A percentile compares a stretch with the other conserved stretches of the same genome.
These are phyloP conservation scores for Carassius gibelio DNA, from an alignment of 2,113 vertebrate species.

Conservation along the genomic window DNA sequence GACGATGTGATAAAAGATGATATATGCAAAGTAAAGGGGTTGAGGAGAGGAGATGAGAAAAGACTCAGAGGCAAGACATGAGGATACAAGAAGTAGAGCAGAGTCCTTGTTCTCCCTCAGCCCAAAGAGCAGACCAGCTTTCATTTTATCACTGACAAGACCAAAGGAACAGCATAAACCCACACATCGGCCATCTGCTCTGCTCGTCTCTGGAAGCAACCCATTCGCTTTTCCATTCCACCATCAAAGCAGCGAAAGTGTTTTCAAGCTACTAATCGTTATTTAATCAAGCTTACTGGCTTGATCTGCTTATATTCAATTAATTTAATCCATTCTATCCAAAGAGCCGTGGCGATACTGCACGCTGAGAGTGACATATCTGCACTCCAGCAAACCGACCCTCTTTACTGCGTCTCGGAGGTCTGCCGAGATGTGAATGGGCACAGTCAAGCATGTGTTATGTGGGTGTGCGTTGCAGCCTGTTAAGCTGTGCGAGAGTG, in stretches of 20 bases:
- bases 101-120: not conserved
- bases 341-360: constrained; percentile 30
- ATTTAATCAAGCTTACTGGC: constrained; percentile 49
- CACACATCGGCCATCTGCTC: constrained; percentile 38
- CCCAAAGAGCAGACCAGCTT: constrained; percentile 28
- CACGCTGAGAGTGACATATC: constrained; percentile 32
- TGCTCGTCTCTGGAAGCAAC: constrained; percentile 9
- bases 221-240: constrained; percentile 5
- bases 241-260: constrained; percentile 35
- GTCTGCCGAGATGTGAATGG: not conserved
- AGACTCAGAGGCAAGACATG: not conserved
- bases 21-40: not conserved
- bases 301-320: constrained; percentile 59
- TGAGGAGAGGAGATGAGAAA: not conserved
- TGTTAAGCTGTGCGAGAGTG: constrained; percentile 29
- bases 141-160: not conserved
- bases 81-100: not conserved
- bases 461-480: constrained; percentile 7
- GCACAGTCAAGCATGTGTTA: constrained; percentile 20
- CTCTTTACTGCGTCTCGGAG: constrained; percentile 3
- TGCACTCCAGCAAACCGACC: constrained; percentile 10
- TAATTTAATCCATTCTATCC: constrained; percentile 51
- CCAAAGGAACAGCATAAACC: too few relatives aligned
- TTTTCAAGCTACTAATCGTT: constrained; percentile 44
- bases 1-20: not conserved